Base-by-base conservation (phyloP, 2,797 vertebrate genomes). In the Acrossocheilus fasciatus region DNA sequence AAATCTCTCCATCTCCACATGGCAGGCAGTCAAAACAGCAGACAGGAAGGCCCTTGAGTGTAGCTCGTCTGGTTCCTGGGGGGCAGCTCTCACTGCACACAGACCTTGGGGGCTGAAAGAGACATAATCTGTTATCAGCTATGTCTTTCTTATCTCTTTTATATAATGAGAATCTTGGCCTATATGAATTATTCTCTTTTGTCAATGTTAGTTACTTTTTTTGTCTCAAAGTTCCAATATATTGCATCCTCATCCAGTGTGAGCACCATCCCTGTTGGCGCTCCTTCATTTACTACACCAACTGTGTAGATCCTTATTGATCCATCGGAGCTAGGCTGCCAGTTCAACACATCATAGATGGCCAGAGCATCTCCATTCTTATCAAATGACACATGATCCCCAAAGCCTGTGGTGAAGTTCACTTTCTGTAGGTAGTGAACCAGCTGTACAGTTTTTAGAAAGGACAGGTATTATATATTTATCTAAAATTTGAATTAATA, bases 341-440 rank as follows among this genome's bases (percentile, higher is more conserved):
- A 95, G 88, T 95, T 96, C 82, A 95, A 92, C 15, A 96, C 91
- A 66, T 95, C 95, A 91, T 95, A 95, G 83, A 90, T 94, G 77
- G 94, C 93, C 30, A 92, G 70, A 64, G 94, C 93, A 39, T 95
- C 94, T 83, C 94, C 95, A 36, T 94, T 92, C 45, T 92, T 90
- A 89, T 95, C 92, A 75, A 95, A 95, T 80, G 91, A 93, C 23
- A 95, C 93, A 0, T 93, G 90, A 7, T 95, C 93, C 34, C 93
- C 94, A 26, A 93, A 92, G 57, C 94, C 93, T 54, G 93, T 95
- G 86, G 73, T 92, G 86, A 94, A 93, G 0, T 17, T 74, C 17
- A 89, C 88, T 82, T 90, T 90, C 85, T 90, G 30, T 2, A 79
- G 23, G 3, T 79, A 79, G n/a, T 64, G 57, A 62, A 79, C 77